A percentile compares a stretch with the other conserved stretches of the same genome.
These are phyloP conservation scores for Elgonia sp. DNA, from an alignment of 2,888 invertebrate species.

Conservation along the genomic window DNA sequence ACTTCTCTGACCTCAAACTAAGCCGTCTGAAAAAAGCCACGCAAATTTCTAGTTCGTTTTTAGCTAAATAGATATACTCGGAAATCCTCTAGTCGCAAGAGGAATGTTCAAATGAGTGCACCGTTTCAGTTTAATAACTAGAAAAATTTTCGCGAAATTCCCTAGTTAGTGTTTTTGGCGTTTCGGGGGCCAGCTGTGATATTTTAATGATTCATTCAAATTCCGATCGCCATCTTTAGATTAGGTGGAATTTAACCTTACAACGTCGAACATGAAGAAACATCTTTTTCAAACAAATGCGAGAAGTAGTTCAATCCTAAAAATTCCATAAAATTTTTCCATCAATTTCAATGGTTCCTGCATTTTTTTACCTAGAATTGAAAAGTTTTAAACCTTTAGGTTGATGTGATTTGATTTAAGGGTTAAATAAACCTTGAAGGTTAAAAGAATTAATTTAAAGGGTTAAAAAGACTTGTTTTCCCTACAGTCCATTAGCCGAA, in stretches of 20 bases:
- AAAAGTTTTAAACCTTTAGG: too few relatives aligned
- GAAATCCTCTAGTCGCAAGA: conserved; percentile 6
- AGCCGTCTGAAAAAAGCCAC: not conserved
- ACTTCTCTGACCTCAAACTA: not conserved
- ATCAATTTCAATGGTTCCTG: too few relatives aligned
- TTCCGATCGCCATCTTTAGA: conserved; percentile 80
- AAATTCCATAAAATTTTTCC: too few relatives aligned
- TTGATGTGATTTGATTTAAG: too few relatives aligned
- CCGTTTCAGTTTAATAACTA: not conserved
- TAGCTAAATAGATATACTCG: not conserved
- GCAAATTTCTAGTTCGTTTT: not conserved
- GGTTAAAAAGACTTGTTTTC: not conserved
- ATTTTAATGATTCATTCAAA: conserved; percentile 79
- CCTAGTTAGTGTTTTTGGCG: conserved; percentile 69
- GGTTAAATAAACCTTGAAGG: too few relatives aligned
- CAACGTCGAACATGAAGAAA: conserved; percentile 40
- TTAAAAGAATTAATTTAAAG: too few relatives aligned
- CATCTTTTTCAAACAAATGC: not conserved
- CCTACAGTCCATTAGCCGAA: too few relatives aligned
- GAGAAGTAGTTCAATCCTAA: not conserved
- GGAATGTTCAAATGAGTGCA: not conserved
- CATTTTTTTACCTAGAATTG: too few relatives aligned
- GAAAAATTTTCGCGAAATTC: conserved; percentile 21
- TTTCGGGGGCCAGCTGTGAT: conserved; percentile 86
- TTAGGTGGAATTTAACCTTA: conserved; percentile 77